phyloP scores from a whole-genome alignment of 2,888 invertebrate species.

The Strigamia maritima region DNA sequence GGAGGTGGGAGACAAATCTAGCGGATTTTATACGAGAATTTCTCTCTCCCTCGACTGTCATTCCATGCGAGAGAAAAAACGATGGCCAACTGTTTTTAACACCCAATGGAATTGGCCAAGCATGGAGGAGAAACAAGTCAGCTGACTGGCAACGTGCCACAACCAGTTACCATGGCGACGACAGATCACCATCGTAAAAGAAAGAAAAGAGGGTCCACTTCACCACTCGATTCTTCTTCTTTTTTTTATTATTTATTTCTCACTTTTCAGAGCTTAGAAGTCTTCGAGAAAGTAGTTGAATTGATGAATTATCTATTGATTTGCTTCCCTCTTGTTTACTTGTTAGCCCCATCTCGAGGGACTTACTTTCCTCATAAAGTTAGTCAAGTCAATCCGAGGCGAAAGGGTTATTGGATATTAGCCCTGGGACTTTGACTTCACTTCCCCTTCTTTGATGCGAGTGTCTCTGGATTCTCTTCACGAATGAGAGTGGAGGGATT shows the following conservation, averaged over 20 bases:
- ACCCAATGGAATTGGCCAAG: conserved; percentile 29
- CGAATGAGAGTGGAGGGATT: conserved; percentile 25
- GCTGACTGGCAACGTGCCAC: conserved; percentile 22
- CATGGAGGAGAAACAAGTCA: conserved; percentile 27
- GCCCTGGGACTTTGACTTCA: neutral
- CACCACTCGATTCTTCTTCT: neutral
- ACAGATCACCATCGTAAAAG: neutral
- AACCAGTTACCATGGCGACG: conserved; percentile 15
- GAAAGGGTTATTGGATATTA: conserved; percentile 30
- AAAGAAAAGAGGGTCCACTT: neutral
- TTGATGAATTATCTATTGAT: neutral
- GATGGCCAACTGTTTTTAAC: conserved; percentile 34
- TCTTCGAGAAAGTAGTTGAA: neutral
- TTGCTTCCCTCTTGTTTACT: neutral
- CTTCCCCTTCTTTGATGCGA: neutral
- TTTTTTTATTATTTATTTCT: neutral
- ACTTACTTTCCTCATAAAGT: neutral
- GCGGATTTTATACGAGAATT: conserved; percentile 8
- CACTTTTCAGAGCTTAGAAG: neutral
- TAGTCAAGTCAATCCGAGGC: neutral
- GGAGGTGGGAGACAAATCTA: conserved; percentile 12
- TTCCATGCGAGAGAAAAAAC: conserved; percentile 18
- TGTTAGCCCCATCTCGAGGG: neutral
- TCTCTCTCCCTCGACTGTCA: conserved; percentile 19
- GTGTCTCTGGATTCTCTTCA: conserved; percentile 11